These are phyloP conservation scores for Copidosoma aretas DNA, from an alignment of 2,888 invertebrate species.

Conservation along the genomic window DNA sequence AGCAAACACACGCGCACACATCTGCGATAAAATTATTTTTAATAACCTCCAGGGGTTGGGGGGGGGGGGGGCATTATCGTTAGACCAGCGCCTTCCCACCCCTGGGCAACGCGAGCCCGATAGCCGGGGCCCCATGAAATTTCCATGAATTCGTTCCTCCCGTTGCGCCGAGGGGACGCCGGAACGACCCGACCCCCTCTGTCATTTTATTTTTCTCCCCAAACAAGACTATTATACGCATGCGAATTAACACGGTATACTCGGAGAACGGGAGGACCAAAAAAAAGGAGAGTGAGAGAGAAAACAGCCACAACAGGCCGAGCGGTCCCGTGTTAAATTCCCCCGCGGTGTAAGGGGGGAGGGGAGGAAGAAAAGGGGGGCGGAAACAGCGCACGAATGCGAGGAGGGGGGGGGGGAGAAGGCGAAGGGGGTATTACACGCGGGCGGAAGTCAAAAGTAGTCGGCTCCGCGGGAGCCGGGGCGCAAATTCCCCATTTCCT, in stretches of 20 bases:
- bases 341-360: not conserved
- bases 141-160: conserved; percentile 18
- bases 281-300: not conserved
- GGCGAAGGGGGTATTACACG: not conserved
- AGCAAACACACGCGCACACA: not conserved
- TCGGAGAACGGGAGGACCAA: not conserved
- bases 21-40: not conserved
- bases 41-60: not conserved
- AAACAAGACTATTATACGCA: no score
- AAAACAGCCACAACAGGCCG: not conserved
- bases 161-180: not conserved
- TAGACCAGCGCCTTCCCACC: not conserved
- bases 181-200: not conserved
- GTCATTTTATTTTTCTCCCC: not conserved
- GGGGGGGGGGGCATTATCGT: not conserved
- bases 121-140: conserved; percentile 17
- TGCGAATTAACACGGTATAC: not conserved
- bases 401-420: not conserved
- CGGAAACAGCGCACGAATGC: not conserved
- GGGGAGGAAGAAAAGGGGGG: not conserved
- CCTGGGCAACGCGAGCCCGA: not conserved
- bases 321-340: not conserved
- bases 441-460: not conserved
- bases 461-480: not conserved
- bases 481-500: conserved; percentile 17